Percentiles rank a stretch among this genome's conserved stretches.
These are phyloP conservation scores for Chlorops oryzae DNA, from an alignment of 1,140 invertebrate species.

Conservation along the genomic window DNA sequence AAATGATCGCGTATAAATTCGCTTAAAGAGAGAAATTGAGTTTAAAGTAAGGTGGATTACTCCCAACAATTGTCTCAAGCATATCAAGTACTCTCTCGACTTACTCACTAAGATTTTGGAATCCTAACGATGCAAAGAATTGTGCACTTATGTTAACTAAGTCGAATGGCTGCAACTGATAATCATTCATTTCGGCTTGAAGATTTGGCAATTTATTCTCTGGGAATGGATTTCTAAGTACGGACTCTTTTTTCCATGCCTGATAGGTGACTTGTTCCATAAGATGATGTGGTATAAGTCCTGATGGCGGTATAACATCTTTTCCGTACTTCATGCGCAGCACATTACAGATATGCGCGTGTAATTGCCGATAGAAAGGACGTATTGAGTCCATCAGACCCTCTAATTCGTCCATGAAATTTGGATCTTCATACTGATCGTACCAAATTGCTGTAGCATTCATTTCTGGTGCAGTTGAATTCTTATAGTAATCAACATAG, in stretches of 20 bases:
- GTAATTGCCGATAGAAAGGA: slow-evolving; percentile 76
- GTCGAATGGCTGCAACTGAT: slow-evolving; percentile 58
- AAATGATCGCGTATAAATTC: slow-evolving; percentile 16
- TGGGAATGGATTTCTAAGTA: slow-evolving; percentile 16
- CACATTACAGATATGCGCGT: slow-evolving; percentile 73
- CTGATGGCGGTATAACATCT: slow-evolving; percentile 56
- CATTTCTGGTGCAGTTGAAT: slow-evolving; percentile 4
- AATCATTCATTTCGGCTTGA: slow-evolving; percentile 16
- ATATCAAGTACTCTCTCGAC: neutral
- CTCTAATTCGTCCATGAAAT: slow-evolving; percentile 50
- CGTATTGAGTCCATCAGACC: slow-evolving; percentile 57
- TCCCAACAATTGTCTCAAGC: neutral
- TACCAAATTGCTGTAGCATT: slow-evolving; percentile 36
- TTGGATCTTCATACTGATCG: slow-evolving; percentile 50
- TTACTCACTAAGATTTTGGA: slow-evolving; percentile 15
- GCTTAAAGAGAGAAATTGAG: slow-evolving; percentile 2
- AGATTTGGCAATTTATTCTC: slow-evolving; percentile 17
- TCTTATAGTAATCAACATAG: slow-evolving; percentile 14
- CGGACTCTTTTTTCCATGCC: slow-evolving; percentile 20
- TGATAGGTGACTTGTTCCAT: slow-evolving; percentile 48
- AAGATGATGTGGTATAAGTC: slow-evolving; percentile 82
- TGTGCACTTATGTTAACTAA: slow-evolving; percentile 74
- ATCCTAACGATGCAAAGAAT: slow-evolving; percentile 58
- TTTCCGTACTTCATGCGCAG: slow-evolving; percentile 66
- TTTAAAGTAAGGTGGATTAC: neutral